Evolutionary conservation across 2,888 invertebrate genomes (phyloP), one percentile per base, ranked within the genome.

Genomic region (Dichetophora obliterata): DNA sequence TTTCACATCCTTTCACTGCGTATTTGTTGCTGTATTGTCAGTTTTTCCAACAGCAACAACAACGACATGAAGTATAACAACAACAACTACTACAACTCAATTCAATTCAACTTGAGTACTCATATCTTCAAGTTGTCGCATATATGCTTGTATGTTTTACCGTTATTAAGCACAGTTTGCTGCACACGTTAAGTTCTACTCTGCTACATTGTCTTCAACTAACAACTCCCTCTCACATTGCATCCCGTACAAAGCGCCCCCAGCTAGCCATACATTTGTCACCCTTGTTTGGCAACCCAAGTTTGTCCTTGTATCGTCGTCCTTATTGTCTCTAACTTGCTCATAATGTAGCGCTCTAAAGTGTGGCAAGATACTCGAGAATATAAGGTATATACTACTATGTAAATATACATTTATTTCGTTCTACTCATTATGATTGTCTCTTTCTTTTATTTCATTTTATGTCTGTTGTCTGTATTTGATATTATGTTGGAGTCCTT

Each of bases 81-180:
- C 8, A 43, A 43, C 24, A 61, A 70, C 75, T 50, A 61, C 61
- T 73, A n/a, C 77, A 52, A 65, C 48, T 75, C 77, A 72, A 79
- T 83, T 84, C 84, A 83, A 85, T 84, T 84, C 85, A 85, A 85
- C 84, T 85, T 84, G 84, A 85, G 76, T 43, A 75, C 80, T 79
- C 79, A 77, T 82, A 78, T 81, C 79, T 80, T 72, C 80, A 77
- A 82, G 84, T 84, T 84, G 78, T 79, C 50, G 76, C 77, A 27
- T 27, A 34, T 59, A 9, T 43, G 43, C 14, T 11, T 14, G 14
- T 14, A 43, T 14, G 43, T 43, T 43, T 43, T 11, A 11, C 43
- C 14, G 19, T 54, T 59, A 59, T 59, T 59, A 27, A 27, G 59
- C 24, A 59, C 59, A 59, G 22, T 59, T 59, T 59, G 59, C 27